Conservation (phyloP, 2,888 invertebrate genomes). For the Eupithecia inturbata region DNA sequence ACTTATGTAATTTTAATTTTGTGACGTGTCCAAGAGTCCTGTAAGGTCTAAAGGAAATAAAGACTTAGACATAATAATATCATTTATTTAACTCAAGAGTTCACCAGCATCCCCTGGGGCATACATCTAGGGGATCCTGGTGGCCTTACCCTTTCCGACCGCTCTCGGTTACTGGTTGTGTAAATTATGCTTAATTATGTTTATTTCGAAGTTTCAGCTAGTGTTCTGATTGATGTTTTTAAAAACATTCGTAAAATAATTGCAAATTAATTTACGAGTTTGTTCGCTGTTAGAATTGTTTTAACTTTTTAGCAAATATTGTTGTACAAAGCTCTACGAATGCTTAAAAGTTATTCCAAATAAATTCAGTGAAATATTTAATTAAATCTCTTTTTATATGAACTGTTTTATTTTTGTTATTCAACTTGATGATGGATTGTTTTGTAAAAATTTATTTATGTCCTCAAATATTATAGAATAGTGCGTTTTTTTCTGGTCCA, state of each 20-base stretch:
- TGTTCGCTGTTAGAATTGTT: neutral
- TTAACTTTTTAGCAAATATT: neutral
- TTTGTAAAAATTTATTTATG: neutral
- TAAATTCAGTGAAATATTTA: neutral
- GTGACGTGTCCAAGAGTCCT: no score
- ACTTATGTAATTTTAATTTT: no score
- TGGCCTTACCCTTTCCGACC: no score
- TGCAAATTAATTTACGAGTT: neutral
- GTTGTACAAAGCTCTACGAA: neutral
- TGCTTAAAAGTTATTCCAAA: neutral
- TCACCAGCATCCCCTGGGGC: no score
- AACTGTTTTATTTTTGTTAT: neutral
- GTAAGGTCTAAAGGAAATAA: no score
- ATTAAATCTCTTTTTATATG: neutral
- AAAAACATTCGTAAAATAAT: no score
- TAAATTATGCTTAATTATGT: no score
- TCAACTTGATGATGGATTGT: neutral
- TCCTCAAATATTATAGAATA: neutral
- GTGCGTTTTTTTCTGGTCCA: neutral
- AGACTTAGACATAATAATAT: no score
- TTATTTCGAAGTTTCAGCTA: neutral
- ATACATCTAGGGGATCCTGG: no score
- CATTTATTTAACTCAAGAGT: no score
- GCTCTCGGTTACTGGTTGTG: no score
- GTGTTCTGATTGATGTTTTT: neutral